Base-by-base conservation (phyloP, 2,888 invertebrate genomes). In the Scaptomyza reducta region DNA sequence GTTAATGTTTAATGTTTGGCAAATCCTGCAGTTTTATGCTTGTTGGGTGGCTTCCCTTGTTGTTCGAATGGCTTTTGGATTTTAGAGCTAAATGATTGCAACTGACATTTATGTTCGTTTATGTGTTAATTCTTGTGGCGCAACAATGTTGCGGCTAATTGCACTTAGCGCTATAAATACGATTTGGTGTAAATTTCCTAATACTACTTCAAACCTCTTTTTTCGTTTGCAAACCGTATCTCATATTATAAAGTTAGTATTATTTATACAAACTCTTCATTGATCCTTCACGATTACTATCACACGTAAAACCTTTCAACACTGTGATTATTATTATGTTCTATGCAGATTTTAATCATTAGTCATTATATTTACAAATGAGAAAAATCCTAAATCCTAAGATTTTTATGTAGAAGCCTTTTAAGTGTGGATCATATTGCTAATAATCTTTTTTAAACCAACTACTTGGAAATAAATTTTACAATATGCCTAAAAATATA, bases 111-210 rank as follows among this genome's bases (percentile, higher is more conserved):
- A 78, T 60, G 50, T 22, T 25, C 40, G 47, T 51, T 53, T 67
- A 80, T 79, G 87, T 87, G 87, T 87, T 85, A 84, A 85, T 87
- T 80, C 72, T 47, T 62, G 66, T 67, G 58, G 64, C 57, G 62
- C 79, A 82, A 84, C 87, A 68, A 69, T 58, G 85, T 84, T 83
- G 86, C 83, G 42, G 42, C 1, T 47, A 44, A 41, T 53, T 50
- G 10, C 16, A 6, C 14, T 42, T 3, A 1, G 9, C 38, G 14
- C 38, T 3, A 35, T n/a, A n/a, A 18, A 33, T 1, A 18, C 10
- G 10, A 44, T 49, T 51, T 27, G 6, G 11, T 40, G 10, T 18
- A 4, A n/a, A 40, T 38, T 13, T 11, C 16, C 11, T 4, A n/a
- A 35, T n/a, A 6, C 7, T 27, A 1, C 22, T 6, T 6, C 6